These are phyloP conservation scores for Nowickia ferox DNA, from an alignment of 2,888 invertebrate species.

Conservation along the genomic window DNA sequence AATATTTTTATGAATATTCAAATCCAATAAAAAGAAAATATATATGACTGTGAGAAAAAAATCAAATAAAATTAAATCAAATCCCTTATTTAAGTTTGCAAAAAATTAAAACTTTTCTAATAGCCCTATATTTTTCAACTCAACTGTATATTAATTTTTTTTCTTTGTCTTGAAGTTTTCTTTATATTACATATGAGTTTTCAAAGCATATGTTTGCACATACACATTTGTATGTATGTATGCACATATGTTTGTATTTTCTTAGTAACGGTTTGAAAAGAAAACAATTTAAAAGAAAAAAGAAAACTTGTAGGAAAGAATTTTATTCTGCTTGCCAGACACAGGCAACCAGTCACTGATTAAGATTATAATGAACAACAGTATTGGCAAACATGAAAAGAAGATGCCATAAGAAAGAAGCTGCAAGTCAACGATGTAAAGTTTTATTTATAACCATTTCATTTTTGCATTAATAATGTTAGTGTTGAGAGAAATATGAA, in stretches of 20 bases:
- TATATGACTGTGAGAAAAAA: no score
- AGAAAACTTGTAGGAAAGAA: not conserved
- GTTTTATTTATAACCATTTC: conserved; percentile 36
- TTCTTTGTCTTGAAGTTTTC: conserved; percentile 21
- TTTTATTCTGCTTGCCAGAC: not conserved
- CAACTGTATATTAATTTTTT: conserved; percentile 35
- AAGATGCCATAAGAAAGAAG: not conserved
- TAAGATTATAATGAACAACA: conserved; percentile 2
- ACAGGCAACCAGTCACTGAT: not conserved
- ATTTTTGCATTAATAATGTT: conserved; percentile 41
- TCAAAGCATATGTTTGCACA: not conserved
- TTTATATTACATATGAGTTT: conserved; percentile 36
- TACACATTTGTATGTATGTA: no score
- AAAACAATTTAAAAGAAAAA: conserved; percentile 42
- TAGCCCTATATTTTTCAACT: not conserved
- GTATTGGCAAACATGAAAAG: not conserved
- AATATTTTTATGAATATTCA: no score
- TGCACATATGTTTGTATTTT: conserved; percentile 17
- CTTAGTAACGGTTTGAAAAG: conserved; percentile 59
- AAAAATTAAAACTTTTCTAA: no score
- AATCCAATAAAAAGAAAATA: no score
- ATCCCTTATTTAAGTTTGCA: no score
- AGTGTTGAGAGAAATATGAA: conserved; percentile 30
- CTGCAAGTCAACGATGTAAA: conserved; percentile 20
- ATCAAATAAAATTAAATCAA: no score